phyloP scores from a whole-genome alignment of 2,888 invertebrate species.

The Tipula unca region DNA sequence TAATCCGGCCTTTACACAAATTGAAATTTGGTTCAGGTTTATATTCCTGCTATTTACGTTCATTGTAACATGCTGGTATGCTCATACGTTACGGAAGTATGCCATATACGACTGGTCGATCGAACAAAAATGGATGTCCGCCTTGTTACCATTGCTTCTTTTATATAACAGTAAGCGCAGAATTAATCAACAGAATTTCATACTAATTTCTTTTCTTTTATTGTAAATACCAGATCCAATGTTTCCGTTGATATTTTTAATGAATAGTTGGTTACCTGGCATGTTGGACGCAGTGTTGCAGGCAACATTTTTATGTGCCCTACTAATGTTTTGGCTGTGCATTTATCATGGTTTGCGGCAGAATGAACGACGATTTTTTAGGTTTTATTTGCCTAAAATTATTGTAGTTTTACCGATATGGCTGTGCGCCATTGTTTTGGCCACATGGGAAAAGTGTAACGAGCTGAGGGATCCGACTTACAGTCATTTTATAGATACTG shows the following conservation, averaged over 20 bases:
- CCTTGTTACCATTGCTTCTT: constrained; percentile 75
- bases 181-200: no score
- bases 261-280: constrained; percentile 86
- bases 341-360: constrained; percentile 90
- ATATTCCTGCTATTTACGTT: constrained; percentile 85
- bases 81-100: constrained; percentile 78
- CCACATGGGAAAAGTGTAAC: constrained; percentile 85
- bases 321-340: constrained; percentile 91
- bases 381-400: constrained; percentile 87
- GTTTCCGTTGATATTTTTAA: constrained; percentile 82
- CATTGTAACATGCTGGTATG: constrained; percentile 82
- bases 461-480: constrained; percentile 86
- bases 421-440: constrained; percentile 75
- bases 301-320: constrained; percentile 76
- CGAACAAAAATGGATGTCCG: constrained; percentile 93
- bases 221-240: constrained; percentile 75
- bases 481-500: constrained; percentile 76
- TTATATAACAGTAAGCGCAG: constrained; percentile 78
- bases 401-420: constrained; percentile 79
- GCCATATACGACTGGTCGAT: constrained; percentile 91
- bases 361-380: constrained; percentile 77
- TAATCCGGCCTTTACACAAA: constrained; percentile 91
- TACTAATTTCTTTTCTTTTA: background rate
- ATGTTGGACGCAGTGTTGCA: constrained; percentile 86
- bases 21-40: constrained; percentile 95